Evolutionary conservation across 2,113 vertebrate genomes (phyloP).

Genomic region (Dicaeum eximium): DNA sequence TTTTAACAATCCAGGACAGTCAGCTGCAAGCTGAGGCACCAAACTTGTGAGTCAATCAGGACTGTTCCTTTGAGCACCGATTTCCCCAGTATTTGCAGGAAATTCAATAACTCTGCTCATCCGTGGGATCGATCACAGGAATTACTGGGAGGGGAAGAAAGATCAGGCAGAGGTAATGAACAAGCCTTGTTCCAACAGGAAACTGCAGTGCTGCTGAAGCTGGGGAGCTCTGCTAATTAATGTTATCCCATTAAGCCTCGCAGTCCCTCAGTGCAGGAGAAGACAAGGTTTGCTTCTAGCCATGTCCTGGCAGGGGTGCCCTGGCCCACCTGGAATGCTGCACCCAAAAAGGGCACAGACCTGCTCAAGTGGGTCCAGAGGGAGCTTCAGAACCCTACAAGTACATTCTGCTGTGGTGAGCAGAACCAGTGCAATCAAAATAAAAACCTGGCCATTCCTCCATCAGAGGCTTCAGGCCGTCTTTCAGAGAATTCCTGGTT

Average conservation of each 20-base stretch:
- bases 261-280: neutral
- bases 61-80: neutral
- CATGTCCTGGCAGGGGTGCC: rapidly evolving
- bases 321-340: neutral
- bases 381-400: neutral
- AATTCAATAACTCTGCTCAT: neutral
- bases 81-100: neutral
- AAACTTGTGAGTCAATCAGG: neutral
- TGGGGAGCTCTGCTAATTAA: neutral
- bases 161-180: neutral
- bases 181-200: neutral
- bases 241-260: neutral
- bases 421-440: neutral
- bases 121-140: neutral
- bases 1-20: no score
- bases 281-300: neutral
- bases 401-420: neutral
- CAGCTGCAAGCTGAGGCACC: neutral
- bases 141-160: neutral
- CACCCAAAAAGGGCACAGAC: no score
- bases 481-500: neutral
- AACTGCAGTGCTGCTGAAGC: neutral
- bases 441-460: neutral
- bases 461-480: neutral
- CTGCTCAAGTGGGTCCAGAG: neutral